Evolutionary conservation across 2,888 invertebrate genomes (phyloP).

Genomic region (Epirrita christyi): DNA sequence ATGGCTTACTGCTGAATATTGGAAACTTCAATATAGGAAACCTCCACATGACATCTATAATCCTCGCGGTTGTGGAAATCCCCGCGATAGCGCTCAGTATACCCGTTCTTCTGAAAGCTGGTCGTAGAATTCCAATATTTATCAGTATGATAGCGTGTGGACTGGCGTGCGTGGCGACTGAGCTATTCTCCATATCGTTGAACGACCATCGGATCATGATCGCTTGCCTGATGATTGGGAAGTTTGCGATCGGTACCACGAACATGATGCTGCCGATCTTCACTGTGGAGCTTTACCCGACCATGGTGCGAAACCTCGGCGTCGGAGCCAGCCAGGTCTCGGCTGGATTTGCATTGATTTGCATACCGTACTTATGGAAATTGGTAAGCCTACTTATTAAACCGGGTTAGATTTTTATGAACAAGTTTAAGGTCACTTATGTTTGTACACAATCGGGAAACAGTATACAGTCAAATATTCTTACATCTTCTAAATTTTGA

Average conservation of each 20-base stretch:
- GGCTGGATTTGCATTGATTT: conserved; percentile 90
- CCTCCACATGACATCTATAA: conserved; percentile 89
- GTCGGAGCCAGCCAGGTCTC: conserved; percentile 91
- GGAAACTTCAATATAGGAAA: conserved; percentile 90
- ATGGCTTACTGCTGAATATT: conserved; percentile 89
- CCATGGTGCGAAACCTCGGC: conserved; percentile 88
- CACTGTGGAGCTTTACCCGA: conserved; percentile 90
- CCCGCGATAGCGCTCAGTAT: conserved; percentile 92
- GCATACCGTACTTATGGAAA: conserved; percentile 91
- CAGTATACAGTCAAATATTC: too few species aligned
- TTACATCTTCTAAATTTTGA: too few species aligned
- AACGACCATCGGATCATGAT: conserved; percentile 88
- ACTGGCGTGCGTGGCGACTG: conserved; percentile 87
- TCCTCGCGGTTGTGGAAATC: conserved; percentile 90
- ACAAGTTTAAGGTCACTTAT: too few species aligned
- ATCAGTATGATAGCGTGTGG: conserved; percentile 88
- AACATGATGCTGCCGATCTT: conserved; percentile 92
- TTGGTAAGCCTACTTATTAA: conserved; percentile 82
- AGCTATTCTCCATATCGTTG: conserved; percentile 80
- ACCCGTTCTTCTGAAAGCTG: conserved; percentile 89
- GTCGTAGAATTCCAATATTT: conserved; percentile 89
- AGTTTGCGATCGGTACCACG: conserved; percentile 91
- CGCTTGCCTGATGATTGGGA: conserved; percentile 91
- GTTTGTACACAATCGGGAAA: too few species aligned
- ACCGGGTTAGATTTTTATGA: not conserved